phyloP scores from a whole-genome alignment of 1,140 invertebrate species.

The Pseudomyrmex flavicornis region DNA sequence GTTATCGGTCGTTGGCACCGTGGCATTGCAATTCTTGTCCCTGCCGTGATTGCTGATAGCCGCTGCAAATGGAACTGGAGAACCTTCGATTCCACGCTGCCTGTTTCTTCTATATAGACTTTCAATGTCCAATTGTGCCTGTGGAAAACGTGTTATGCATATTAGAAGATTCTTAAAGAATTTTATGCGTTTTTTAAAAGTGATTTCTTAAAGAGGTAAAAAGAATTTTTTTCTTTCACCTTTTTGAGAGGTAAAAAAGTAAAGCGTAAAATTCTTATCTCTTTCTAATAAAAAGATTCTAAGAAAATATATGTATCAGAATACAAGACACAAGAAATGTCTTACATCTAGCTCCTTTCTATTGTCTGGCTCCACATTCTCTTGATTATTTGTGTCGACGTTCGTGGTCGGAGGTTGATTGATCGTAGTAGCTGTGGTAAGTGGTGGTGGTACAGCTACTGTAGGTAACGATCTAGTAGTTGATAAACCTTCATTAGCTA shows the following conservation, averaged over 20 bases:
- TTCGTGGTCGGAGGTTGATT: conserved; percentile 85
- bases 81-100: conserved; percentile 78
- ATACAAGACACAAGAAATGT: neutral
- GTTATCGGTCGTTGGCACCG: conserved; percentile 84
- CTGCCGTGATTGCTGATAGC: conserved; percentile 83
- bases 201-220: no score
- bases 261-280: no score
- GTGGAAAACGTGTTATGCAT: neutral
- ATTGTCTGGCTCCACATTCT: conserved; percentile 90
- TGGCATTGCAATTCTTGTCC: conserved; percentile 92
- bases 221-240: no score
- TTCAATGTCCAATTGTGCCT: conserved; percentile 82
- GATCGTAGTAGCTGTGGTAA: conserved; percentile 83
- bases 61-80: conserved; percentile 80
- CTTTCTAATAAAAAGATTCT: no score
- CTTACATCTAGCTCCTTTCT: conserved; percentile 86
- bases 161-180: neutral
- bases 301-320: neutral
- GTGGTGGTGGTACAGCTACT: conserved; percentile 81
- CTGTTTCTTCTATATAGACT: conserved; percentile 80
- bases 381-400: conserved; percentile 88
- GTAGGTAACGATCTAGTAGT: conserved; percentile 81
- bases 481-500: conserved; percentile 79
- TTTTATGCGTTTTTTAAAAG: neutral
- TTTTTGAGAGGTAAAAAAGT: no score